phyloP scores from a whole-genome alignment of 2,797 vertebrate species.

The Taenioides sp. region DNA sequence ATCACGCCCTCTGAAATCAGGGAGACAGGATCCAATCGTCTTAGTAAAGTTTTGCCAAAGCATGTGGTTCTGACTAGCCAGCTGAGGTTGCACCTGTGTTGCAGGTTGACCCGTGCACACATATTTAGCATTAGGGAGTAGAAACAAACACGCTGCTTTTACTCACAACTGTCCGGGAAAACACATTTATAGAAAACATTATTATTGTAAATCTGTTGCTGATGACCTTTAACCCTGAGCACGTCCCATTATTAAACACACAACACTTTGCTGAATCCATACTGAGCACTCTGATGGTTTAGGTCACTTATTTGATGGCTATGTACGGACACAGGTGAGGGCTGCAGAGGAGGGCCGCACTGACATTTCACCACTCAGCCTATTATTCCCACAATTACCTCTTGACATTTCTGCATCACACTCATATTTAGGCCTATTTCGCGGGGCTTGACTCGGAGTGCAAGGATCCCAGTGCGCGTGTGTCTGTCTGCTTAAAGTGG shows the following conservation, averaged over 20 bases:
- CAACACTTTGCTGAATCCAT: not conserved
- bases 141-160: too few relatives aligned
- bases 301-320: conserved; percentile 6
- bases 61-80: too few relatives aligned
- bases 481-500: conserved; percentile 33
- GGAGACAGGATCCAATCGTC: too few relatives aligned
- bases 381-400: conserved; percentile 69
- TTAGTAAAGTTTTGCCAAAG: too few relatives aligned
- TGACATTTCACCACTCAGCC: conserved; percentile 65
- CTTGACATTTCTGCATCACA: conserved; percentile 69
- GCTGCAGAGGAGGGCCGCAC: conserved; percentile 34
- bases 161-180: not conserved
- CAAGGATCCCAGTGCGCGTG: not conserved
- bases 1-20: too few relatives aligned
- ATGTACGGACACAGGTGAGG: conserved; percentile 26
- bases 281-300: not conserved
- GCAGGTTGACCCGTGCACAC: too few relatives aligned
- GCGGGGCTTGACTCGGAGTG: not conserved
- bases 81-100: too few relatives aligned
- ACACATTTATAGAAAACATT: not conserved
- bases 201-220: not conserved
- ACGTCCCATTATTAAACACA: not conserved
- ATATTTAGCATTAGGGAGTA: too few relatives aligned
- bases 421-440: conserved; percentile 56
- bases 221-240: not conserved